Evolutionary conservation across 1,140 invertebrate genomes (phyloP), one percentile per base, ranked within the genome.

Genomic region (Goniozus legneri): DNA sequence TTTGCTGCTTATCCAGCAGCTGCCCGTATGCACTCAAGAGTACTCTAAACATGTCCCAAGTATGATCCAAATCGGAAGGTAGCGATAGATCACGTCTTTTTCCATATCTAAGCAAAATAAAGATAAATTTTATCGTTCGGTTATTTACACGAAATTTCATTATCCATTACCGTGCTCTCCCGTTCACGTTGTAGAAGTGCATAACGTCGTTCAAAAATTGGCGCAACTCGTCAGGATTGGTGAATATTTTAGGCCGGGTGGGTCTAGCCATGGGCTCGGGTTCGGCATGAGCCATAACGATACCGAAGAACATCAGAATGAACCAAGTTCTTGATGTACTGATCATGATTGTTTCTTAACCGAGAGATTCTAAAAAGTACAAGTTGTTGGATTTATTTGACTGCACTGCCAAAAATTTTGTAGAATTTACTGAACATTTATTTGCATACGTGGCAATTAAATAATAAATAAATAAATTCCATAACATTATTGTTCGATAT

Each of bases 131-230:
- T n/a, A n/a, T n/a, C n/a, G n/a, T n/a, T n/a, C n/a, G n/a, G n/a
- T n/a, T n/a, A n/a, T n/a, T n/a, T n/a, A n/a, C n/a, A n/a, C n/a
- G n/a, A n/a, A n/a, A n/a, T n/a, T n/a, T n/a, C n/a, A n/a, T n/a
- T n/a, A n/a, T n/a, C n/a, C 8, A 7, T 38, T 58, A 82, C 81
- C 81, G 79, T 3, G 80, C 76, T 47, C 79, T 66, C 19, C 78
- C 79, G 8, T 71, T 79, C n/a, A 80, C 69, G 3, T 76, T 73
- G 52, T 80, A 81, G 53, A 79, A 80, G 47, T 81, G 77, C 44
- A 73, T 77, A 1, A 82, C 62, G 10, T 76, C 73, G 48, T 80
- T 75, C 4, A 81, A 59, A 50, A 80, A 83, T 27, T 56, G 63
- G 19, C 72, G 60, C 2, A 83, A 65, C 38, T 82, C 76, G 8